A percentile compares a stretch with the other conserved stretches of the same genome.
Conservation (phyloP, 2,113 vertebrate species). For the Eolophus roseicapilla region DNA sequence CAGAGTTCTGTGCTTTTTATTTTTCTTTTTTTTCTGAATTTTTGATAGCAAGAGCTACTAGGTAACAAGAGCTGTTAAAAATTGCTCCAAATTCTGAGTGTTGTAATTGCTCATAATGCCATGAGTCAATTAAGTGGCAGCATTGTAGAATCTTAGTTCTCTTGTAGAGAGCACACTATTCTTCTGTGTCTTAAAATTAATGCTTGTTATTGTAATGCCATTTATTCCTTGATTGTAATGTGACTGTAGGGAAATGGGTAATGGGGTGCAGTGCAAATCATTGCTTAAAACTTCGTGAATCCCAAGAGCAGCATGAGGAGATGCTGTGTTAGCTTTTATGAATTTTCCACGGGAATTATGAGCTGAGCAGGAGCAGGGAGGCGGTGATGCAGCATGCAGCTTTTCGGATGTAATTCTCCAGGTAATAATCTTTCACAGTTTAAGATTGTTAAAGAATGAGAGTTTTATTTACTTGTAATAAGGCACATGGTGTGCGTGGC, state of each 20-base stretch:
- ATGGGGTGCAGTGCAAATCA: neutral
- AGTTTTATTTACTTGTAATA: neutral
- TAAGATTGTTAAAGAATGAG: neutral
- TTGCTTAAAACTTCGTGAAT: slow-evolving; percentile 26
- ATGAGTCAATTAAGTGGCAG: neutral
- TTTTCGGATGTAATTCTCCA: neutral
- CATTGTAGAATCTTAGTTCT: slow-evolving; percentile 35
- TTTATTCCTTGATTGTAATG: slow-evolving; percentile 53
- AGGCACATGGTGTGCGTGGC: neutral
- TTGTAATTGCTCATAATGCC: slow-evolving; percentile 20
- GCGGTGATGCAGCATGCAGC: neutral
- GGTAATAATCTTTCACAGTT: neutral
- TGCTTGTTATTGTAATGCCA: slow-evolving; percentile 11
- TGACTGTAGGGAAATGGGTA: slow-evolving; percentile 3
- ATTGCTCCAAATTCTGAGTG: neutral
- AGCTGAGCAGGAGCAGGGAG: neutral
- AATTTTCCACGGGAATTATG: slow-evolving; percentile 7
- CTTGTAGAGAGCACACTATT: neutral
- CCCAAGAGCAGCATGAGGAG: neutral
- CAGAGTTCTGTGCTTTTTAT: neutral
- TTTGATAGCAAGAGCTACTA: neutral
- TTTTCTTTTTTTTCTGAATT: neutral
- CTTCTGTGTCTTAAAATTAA: slow-evolving; percentile 28
- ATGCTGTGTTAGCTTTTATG: neutral
- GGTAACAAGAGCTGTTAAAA: slow-evolving; percentile 9